Conservation (phyloP, 2,888 invertebrate species). For the Acrobasis suavella region DNA sequence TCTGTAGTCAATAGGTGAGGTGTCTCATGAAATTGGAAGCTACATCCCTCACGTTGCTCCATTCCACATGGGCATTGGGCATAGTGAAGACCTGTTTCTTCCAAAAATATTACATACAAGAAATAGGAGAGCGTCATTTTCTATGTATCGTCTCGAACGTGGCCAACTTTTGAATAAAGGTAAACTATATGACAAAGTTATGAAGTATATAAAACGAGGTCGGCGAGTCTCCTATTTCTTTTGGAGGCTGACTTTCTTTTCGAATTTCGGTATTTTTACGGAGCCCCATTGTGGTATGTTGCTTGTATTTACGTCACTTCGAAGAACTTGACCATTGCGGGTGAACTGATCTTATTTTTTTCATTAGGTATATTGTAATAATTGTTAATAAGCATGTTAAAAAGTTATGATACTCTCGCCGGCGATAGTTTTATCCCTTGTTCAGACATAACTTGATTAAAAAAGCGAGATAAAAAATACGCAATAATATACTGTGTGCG, state of each 20-base stretch:
- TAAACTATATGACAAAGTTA: slow-evolving; percentile 34
- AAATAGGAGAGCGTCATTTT: slow-evolving; percentile 52
- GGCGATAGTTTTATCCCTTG: too few species aligned
- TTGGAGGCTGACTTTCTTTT: slow-evolving; percentile 50
- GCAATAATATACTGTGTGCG: too few species aligned
- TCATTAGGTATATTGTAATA: too few species aligned
- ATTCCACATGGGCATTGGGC: slow-evolving; percentile 60
- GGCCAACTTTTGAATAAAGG: slow-evolving; percentile 42
- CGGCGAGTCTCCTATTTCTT: slow-evolving; percentile 57
- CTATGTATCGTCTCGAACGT: slow-evolving; percentile 52
- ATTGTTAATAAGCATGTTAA: too few species aligned
- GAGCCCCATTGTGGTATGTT: slow-evolving; percentile 59
- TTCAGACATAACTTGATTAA: too few species aligned
- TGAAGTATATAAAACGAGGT: slow-evolving; percentile 46
- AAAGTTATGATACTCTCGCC: too few species aligned
- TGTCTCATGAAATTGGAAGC: slow-evolving; percentile 43
- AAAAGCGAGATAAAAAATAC: too few species aligned
- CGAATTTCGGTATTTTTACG: slow-evolving; percentile 53
- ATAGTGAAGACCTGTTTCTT: slow-evolving; percentile 54
- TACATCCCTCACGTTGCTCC: slow-evolving; percentile 52
- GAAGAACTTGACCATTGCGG: too few species aligned
- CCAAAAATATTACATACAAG: slow-evolving; percentile 46
- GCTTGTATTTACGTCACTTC: too few species aligned
- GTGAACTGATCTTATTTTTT: too few species aligned
- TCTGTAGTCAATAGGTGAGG: slow-evolving; percentile 57